Base-by-base conservation (phyloP, 2,113 vertebrate species). In the Mionectes macconnelli region DNA sequence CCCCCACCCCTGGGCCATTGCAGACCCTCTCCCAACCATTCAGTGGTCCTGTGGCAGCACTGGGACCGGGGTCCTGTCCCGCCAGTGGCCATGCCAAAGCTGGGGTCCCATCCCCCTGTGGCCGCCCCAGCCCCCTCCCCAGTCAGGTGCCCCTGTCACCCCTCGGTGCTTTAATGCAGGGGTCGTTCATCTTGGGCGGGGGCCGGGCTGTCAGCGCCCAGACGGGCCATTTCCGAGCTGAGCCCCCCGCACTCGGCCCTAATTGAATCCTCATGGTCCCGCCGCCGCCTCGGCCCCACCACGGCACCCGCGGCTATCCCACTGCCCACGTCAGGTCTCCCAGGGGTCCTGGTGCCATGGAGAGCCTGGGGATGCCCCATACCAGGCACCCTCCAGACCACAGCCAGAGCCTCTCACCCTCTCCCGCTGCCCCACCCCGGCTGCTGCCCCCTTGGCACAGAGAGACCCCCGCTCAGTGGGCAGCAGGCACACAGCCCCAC, bases 81-180 rank as follows among this genome's bases (percentile, higher is more conserved):
- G n/a, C 23, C 6, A 8, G 8, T 21, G 60, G 27, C 39, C 8
- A 7, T 28, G 25, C 20, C 60, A 40, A 63, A 40, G 17, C 16
- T 0, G 7, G 77, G 66, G 62, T 55, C 12, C 37, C 6, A 0
- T 7, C 13, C 16, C 9, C 53, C 31, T 5, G 3, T 14, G 3
- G 35, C 55, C 22, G 5, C 24, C 72, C 66, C 30, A 5, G 42
- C 69, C 33, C 63, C 74, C 68, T 76, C 63, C 45, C 23, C 7
- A 86, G 98, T 98, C 98, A 98, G 98, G 98, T 98, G 98, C 98
- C 98, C 98, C 98, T 97, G 98, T 98, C 98, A 98, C 98, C 96
- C 97, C 97, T 98, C 98, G 97, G 98, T 96, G 98, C 98, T 98
- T 98, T 98, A 98, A 98, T 98, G 98, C 96, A 89, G 89, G 75